Evolutionary conservation across 1,140 invertebrate genomes (phyloP), one percentile per base, ranked within the genome.

Genomic region (Eumeta japonica): DNA sequence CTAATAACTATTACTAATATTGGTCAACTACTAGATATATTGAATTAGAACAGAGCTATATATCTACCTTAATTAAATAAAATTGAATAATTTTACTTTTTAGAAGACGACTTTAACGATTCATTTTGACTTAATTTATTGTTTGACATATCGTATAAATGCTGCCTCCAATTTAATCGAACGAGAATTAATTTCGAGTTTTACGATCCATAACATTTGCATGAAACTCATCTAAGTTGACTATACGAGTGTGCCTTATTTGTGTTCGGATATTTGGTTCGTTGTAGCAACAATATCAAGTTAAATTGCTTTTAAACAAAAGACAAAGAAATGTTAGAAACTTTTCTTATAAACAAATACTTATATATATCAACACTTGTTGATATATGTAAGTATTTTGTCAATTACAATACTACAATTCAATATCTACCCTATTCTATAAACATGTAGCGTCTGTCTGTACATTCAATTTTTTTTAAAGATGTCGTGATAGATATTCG

Each of bases 31-130:
- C 45, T 36, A 40, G 24, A 56, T 55, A 37, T 39, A 46, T 30
- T 60, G 42, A 55, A 36, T 39, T 43, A 39, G 12, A 62, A 56
- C 37, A 33, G 47, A 58, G 11, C 59, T 62, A 67, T 67, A 67
- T 64, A 63, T 57, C 44, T 11, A 17, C 53, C 46, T 48, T 48
- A 10, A 10, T 35, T 38, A 37, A 50, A 62, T 63, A 54, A 62
- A 66, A 62, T 56, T 61, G n/a, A n/a, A n/a, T n/a, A n/a, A n/a
- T n/a, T n/a, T n/a, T n/a, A n/a, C n/a, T n/a, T n/a, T n/a, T n/a
- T n/a, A n/a, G n/a, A n/a, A n/a, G n/a, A n/a, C n/a, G n/a, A n/a
- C n/a, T n/a, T n/a, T n/a, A n/a, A n/a, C n/a, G n/a, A n/a, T 49
- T 44, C 50, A 58, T 58, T 38, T 43, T 39, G 16, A 12, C 32